Conservation (phyloP, 2,797 vertebrate genomes). For the Helarctos malayanus region DNA sequence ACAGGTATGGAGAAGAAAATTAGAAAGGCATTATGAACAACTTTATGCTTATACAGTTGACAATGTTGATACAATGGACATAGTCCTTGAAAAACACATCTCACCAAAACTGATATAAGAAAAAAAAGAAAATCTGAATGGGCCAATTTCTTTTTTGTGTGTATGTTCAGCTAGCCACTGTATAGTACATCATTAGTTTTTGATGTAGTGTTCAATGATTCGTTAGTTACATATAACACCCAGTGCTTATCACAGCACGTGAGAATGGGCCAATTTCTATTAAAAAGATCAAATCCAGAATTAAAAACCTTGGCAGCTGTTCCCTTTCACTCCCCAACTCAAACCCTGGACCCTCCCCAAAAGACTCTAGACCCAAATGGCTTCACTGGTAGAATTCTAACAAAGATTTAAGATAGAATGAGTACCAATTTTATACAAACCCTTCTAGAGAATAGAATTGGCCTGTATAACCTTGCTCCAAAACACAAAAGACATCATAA, state of each 20-base stretch:
- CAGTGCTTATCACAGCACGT: too few species aligned
- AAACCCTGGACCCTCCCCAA: not conserved
- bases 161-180: too few species aligned
- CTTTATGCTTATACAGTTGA: not conserved
- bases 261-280: conserved; percentile 8
- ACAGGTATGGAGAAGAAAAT: conserved; percentile 1
- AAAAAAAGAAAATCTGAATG: not conserved
- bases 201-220: too few species aligned
- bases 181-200: too few species aligned
- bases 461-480: not conserved
- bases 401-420: conserved; percentile 49
- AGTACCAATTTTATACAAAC: conserved; percentile 16
- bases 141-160: not conserved
- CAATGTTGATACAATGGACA: not conserved
- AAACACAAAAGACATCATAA: conserved; percentile 10
- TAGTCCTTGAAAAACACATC: not conserved
- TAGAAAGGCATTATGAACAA: not conserved
- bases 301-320: not conserved
- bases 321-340: not conserved
- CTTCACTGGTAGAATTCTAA: conserved; percentile 7
- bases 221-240: too few species aligned
- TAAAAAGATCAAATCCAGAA: not conserved
- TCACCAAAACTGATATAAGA: not conserved
- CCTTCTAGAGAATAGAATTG: not conserved
- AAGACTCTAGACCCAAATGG: not conserved